Percentiles rank a stretch among this genome's conserved stretches.
Conservation (phyloP, 2,113 vertebrate genomes). For the Vombatus ursinus region DNA sequence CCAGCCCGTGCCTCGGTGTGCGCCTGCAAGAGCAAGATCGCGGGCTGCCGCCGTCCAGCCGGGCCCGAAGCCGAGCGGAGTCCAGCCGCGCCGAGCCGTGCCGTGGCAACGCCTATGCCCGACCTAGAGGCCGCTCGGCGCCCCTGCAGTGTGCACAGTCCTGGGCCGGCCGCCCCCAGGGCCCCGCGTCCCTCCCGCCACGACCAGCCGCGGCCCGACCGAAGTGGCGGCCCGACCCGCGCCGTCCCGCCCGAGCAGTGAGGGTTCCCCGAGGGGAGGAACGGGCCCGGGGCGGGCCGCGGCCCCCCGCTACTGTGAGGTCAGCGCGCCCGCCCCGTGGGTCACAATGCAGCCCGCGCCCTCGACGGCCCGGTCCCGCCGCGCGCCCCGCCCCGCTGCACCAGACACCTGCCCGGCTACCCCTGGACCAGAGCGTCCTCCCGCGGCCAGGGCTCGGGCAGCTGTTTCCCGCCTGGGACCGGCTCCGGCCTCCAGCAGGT, state of each 20-base stretch:
- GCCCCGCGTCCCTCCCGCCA: background rate
- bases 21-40: background rate
- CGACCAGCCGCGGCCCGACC: background rate
- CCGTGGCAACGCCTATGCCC: background rate
- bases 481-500: constrained; percentile 71
- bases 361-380: constrained; percentile 18
- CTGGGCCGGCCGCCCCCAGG: background rate
- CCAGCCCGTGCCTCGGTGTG: background rate
- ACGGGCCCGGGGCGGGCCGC: constrained; percentile 74
- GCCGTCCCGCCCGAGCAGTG: background rate
- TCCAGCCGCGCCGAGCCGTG: background rate
- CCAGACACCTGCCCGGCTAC: constrained; percentile 75
- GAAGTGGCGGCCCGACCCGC: background rate
- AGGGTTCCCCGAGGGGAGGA: constrained; percentile 37
- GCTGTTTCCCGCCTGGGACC: constrained; percentile 72
- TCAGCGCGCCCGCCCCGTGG: background rate
- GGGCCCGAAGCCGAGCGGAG: background rate
- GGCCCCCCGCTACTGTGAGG: constrained; percentile 3
- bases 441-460: constrained; percentile 68
- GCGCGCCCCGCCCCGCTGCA: background rate
- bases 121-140: background rate
- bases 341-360: constrained; percentile 72
- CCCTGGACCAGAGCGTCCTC: constrained; percentile 69
- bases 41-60: background rate
- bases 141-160: background rate